Evolutionary conservation across 1,140 invertebrate species (phyloP).

Genomic region (Eciton burchellii): DNA sequence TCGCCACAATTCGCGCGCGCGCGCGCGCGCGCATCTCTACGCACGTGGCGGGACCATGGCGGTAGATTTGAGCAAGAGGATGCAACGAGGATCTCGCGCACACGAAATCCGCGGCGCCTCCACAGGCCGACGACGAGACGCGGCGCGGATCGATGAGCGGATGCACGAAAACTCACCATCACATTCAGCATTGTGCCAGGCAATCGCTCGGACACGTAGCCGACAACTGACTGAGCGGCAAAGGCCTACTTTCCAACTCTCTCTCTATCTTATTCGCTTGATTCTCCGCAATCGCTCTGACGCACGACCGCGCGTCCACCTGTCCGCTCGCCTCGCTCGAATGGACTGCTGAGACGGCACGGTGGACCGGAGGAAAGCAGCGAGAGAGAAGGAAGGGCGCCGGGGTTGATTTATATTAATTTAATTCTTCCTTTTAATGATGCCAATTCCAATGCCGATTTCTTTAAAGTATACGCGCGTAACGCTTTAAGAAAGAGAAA

Average conservation of each 20-base stretch:
- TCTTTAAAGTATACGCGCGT: not conserved
- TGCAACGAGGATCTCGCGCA: not conserved
- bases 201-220: constrained; percentile 82
- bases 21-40: not conserved
- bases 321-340: not conserved
- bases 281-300: constrained; percentile 55
- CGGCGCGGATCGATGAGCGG: not conserved
- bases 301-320: constrained; percentile 54
- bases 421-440: not conserved
- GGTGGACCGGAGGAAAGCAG: not conserved
- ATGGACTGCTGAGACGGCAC: not conserved
- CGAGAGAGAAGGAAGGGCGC: not conserved
- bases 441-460: not conserved
- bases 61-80: not conserved
- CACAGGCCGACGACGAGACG: not conserved
- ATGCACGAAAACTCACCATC: constrained; percentile 82
- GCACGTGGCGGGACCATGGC: not conserved
- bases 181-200: constrained; percentile 83
- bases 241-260: constrained; percentile 85
- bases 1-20: not conserved
- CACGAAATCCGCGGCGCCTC: constrained; percentile 4
- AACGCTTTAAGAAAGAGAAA: not conserved
- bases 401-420: not conserved
- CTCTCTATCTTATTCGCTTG: constrained; percentile 78
- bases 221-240: constrained; percentile 83